Conservation (phyloP, 37 sponge, comb jelly and placozoan genomes). For the Bolinopsis microptera region DNA sequence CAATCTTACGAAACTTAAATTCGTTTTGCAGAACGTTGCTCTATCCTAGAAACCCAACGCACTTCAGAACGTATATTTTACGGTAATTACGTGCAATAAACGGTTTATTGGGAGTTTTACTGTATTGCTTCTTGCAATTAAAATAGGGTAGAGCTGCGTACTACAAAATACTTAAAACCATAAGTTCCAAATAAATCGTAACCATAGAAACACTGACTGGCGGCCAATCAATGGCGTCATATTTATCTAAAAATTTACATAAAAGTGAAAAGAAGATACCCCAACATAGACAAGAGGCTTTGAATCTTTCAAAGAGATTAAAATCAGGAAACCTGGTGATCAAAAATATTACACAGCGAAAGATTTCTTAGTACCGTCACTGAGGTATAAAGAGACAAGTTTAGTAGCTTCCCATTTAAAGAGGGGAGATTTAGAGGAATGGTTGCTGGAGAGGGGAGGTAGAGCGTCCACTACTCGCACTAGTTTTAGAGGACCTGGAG, state of each 20-base stretch:
- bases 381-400: not conserved
- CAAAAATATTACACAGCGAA: constrained; percentile 28
- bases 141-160: too few species aligned
- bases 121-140: too few species aligned
- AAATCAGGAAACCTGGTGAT: too few species aligned
- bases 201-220: not conserved
- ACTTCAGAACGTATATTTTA: too few species aligned
- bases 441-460: not conserved
- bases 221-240: not conserved
- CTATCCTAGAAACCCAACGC: too few species aligned
- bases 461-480: not conserved
- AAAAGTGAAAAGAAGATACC: not conserved
- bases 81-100: too few species aligned
- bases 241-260: not conserved
- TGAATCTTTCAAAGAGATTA: too few species aligned
- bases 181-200: not conserved
- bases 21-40: too few species aligned
- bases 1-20: not conserved
- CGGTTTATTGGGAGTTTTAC: too few species aligned
- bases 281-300: too few species aligned
- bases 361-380: constrained; percentile 58
- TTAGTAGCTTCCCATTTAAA: constrained; percentile 58
- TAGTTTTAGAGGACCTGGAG: constrained; percentile 34
- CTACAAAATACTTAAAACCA: too few species aligned
- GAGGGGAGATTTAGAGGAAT: not conserved